A percentile compares a stretch with the other conserved stretches of the same genome.
Evolutionary conservation across 2,113 vertebrate species (phyloP).

Genomic region (western clawed frog (Xenopus tropicalis)): DNA sequence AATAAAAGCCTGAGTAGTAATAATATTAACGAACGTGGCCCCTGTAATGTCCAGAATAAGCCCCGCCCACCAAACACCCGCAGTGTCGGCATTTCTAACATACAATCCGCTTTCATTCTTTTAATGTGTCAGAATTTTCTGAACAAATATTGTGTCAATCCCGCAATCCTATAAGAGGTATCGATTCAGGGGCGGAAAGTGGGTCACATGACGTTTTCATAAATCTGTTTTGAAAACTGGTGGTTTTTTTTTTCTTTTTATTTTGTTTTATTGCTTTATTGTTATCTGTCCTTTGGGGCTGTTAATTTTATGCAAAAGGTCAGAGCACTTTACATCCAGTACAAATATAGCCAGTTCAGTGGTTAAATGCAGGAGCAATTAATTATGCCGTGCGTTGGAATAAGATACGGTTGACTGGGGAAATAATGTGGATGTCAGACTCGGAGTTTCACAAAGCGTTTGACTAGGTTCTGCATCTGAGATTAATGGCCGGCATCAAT

Average conservation of each 20-base stretch:
- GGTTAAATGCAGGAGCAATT: slow-evolving; percentile 44
- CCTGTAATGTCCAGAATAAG: too few species aligned
- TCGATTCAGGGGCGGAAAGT: slow-evolving; percentile 17
- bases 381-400: slow-evolving; percentile 40
- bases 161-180: slow-evolving; percentile 17
- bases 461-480: slow-evolving; percentile 43
- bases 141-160: background rate
- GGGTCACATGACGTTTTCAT: slow-evolving; percentile 5
- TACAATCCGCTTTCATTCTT: background rate
- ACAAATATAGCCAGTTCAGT: slow-evolving; percentile 43
- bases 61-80: too few species aligned
- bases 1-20: too few species aligned
- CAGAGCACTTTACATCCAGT: slow-evolving; percentile 42
- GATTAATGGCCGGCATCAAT: slow-evolving; percentile 44
- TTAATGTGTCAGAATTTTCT: background rate
- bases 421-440: slow-evolving; percentile 46
- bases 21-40: too few species aligned
- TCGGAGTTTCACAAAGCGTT: slow-evolving; percentile 43
- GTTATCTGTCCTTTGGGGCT: slow-evolving; percentile 41
- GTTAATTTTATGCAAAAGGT: slow-evolving; percentile 44
- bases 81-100: too few species aligned
- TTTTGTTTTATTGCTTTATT: slow-evolving; percentile 19
- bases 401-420: slow-evolving; percentile 44
- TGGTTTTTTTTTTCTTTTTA: slow-evolving; percentile 11
- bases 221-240: slow-evolving; percentile 21